A percentile compares a stretch with the other conserved stretches of the same genome.
phyloP scores from a whole-genome alignment of 2,113 vertebrate species.

The Antechinus flavipes region DNA sequence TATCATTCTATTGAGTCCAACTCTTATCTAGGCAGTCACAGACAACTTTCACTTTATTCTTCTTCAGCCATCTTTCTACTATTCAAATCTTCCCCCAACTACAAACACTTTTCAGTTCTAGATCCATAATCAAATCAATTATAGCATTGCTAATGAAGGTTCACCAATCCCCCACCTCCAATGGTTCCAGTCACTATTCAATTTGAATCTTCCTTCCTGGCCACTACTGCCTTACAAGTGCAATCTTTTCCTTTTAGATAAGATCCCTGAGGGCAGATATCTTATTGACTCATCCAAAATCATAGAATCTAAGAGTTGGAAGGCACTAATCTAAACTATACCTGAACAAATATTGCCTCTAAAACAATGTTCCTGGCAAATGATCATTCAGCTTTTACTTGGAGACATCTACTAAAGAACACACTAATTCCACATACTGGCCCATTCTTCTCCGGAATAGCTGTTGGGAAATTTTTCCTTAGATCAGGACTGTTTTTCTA shows the following conservation, averaged over 20 bases:
- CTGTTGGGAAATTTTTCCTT: background rate
- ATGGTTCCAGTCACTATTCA: background rate
- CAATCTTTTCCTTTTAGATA: background rate
- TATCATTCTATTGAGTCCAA: background rate
- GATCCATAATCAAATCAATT: background rate
- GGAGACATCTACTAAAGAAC: background rate
- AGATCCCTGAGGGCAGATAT: background rate
- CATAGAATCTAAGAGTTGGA: background rate
- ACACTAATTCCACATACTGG: background rate
- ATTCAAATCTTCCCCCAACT: background rate
- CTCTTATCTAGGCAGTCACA: background rate
- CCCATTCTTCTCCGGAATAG: background rate
- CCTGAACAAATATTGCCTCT: background rate
- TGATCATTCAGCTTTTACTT: background rate
- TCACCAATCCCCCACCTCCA: background rate
- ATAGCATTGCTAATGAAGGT: background rate
- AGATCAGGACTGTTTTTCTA: background rate
- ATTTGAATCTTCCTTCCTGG: background rate
- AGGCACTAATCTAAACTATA: background rate
- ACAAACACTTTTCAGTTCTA: background rate
- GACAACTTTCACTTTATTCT: background rate
- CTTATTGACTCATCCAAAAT: background rate
- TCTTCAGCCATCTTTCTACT: background rate
- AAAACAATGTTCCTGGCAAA: background rate
- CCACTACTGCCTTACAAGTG: background rate